Percentiles rank a stretch among this genome's conserved stretches.
Conservation (phyloP, 1,140 invertebrate genomes). For the Polypedilum pembai region DNA sequence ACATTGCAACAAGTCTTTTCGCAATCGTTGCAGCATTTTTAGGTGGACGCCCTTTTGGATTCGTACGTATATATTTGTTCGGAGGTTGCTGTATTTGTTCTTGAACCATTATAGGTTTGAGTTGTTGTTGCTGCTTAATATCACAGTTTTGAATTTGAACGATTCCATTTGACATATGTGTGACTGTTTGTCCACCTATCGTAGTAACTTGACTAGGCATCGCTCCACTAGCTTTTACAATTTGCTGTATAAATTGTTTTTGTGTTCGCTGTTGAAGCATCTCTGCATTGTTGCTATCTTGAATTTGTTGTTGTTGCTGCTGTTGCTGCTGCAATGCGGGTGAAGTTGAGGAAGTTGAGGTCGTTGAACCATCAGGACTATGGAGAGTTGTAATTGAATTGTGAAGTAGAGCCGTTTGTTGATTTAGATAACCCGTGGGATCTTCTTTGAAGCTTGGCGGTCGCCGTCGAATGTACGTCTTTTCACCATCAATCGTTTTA, state of each 20-base stretch:
- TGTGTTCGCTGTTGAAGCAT: background rate
- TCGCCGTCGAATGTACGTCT: slow-evolving; percentile 38
- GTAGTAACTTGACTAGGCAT: background rate
- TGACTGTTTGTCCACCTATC: slow-evolving; percentile 31
- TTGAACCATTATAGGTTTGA: background rate
- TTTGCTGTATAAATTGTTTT: background rate
- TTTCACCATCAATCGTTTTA: slow-evolving; percentile 30
- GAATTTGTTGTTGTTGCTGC: background rate
- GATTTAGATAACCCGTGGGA: slow-evolving; percentile 77
- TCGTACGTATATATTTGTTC: slow-evolving; percentile 31
- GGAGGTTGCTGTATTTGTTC: slow-evolving; percentile 20
- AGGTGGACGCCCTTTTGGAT: slow-evolving; percentile 31
- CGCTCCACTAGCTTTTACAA: background rate
- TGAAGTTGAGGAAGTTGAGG: background rate
- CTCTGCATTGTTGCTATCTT: background rate
- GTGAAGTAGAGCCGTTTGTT: slow-evolving; percentile 75
- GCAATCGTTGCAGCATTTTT: slow-evolving; percentile 33
- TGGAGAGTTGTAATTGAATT: slow-evolving; percentile 55
- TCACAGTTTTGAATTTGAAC: slow-evolving; percentile 32
- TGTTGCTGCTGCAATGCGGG: background rate
- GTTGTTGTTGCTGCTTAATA: slow-evolving; percentile 31
- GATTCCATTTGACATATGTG: slow-evolving; percentile 31
- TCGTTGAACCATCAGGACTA: slow-evolving; percentile 29
- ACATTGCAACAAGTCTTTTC: slow-evolving; percentile 35
- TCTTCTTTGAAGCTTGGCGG: slow-evolving; percentile 77